phyloP scores from a whole-genome alignment of 2,888 invertebrate genomes.

The Encarsia formosa region DNA sequence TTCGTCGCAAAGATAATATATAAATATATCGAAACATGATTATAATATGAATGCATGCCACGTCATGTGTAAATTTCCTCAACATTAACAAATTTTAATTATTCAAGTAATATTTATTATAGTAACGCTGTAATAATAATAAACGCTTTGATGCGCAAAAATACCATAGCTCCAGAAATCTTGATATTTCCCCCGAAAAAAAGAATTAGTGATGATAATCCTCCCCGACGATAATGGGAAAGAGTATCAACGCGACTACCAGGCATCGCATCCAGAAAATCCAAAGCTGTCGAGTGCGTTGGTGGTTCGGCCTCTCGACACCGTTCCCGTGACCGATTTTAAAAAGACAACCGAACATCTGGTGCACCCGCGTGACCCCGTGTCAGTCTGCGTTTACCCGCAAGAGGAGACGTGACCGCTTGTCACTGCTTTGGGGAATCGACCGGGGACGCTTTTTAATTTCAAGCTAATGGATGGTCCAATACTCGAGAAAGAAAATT shows the following conservation, averaged over 20 bases:
- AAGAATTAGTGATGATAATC: background rate
- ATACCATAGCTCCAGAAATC: slow-evolving; percentile 3
- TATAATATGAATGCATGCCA: slow-evolving; percentile 21
- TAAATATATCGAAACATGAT: too few species aligned
- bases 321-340: slow-evolving; percentile 38
- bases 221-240: slow-evolving; percentile 45
- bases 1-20: too few species aligned
- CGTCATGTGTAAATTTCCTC: slow-evolving; percentile 13
- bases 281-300: slow-evolving; percentile 25
- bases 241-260: slow-evolving; percentile 49
- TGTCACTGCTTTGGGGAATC: too few species aligned
- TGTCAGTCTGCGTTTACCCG: too few species aligned
- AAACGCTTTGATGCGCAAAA: slow-evolving; percentile 16
- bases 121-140: slow-evolving; percentile 10
- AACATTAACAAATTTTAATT: background rate
- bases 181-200: background rate
- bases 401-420: too few species aligned
- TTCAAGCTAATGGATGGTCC: too few species aligned
- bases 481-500: too few species aligned
- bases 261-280: slow-evolving; percentile 49
- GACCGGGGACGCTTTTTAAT: too few species aligned
- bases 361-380: slow-evolving; percentile 15
- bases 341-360: slow-evolving; percentile 1
- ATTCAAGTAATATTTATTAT: too few species aligned
- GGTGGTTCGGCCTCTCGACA: slow-evolving; percentile 41